phyloP scores from a whole-genome alignment of 1,140 invertebrate species.

The Hormaphis cornu region DNA sequence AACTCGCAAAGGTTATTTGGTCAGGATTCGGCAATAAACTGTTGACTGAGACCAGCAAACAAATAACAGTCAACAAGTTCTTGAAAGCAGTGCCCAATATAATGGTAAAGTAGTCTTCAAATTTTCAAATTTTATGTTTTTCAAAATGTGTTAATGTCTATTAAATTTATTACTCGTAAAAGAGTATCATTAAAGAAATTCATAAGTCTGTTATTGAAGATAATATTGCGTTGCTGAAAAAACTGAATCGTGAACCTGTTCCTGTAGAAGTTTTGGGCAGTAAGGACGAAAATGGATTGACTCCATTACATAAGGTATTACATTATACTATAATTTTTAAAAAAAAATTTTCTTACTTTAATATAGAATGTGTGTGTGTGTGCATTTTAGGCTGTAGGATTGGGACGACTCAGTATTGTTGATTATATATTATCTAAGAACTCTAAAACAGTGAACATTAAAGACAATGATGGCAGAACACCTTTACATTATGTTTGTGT shows the following conservation, averaged over 20 bases:
- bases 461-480: conserved; percentile 74
- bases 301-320: conserved; percentile 67
- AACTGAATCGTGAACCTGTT: conserved; percentile 56
- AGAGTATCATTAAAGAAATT: conserved; percentile 73
- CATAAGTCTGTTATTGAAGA: conserved; percentile 67
- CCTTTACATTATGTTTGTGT: conserved; percentile 67
- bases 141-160: background rate
- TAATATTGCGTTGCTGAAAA: conserved; percentile 60
- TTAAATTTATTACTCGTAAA: conserved; percentile 34
- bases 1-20: conserved; percentile 75
- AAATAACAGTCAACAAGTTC: conserved; percentile 67
- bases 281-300: conserved; percentile 70
- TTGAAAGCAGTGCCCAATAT: conserved; percentile 76
- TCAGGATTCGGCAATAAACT: conserved; percentile 73
- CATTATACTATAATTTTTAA: background rate
- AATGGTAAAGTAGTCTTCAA: conserved; percentile 57
- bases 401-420: conserved; percentile 61
- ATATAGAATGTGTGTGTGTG: too few relatives aligned
- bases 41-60: conserved; percentile 70
- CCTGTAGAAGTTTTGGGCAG: conserved; percentile 62
- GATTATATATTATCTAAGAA: conserved; percentile 62
- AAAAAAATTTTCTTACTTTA: background rate
- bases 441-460: conserved; percentile 55
- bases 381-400: conserved; percentile 67
- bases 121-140: background rate